Base-by-base conservation (phyloP, 2,888 invertebrate genomes). In the Polia nebulosa region DNA sequence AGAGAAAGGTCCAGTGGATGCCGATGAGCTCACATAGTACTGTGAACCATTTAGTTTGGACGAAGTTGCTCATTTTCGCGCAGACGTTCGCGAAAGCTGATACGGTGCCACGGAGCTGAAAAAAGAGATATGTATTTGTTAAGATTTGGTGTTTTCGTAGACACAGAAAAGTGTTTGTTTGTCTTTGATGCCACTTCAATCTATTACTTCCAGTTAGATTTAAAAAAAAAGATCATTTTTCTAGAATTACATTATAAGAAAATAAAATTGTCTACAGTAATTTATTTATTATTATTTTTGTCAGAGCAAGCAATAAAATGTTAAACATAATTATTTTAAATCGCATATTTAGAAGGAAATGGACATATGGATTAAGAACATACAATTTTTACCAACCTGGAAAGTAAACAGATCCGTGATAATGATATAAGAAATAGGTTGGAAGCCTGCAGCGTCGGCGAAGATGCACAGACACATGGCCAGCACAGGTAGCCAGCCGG, bases 11-110 rank as follows among this genome's bases (percentile, higher is more conserved):
- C 94, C 94, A 95, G 53, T 95, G 95, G 53, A 94, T 94, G 36
- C 95, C 95, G 60, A 95, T 88, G 2, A 91, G 72, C 0, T 92
- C 90, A 65, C 92, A 91, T 17, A 95, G 85, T 15, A 86, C 87
- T 0, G 92, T 91, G 89, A 95, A 95, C 94, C 94, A 95, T 77
- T 95, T 95, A 84, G 92, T 93, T 75, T 95, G 95, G 41, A 94
- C 71, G 81, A 95, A 95, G 85, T 95, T 95, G 87, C 94, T 94
- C 65, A 94, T 85, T 81, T 95, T 95, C 0, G 95, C 94, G 78
- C 92, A 91, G 22, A 94, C 90, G 89, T 95, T 95, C 9, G 95
- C 93, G 75, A 95, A 90, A 0, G 95, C 89, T 2, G 95, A 94
- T 4, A 95, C 95, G 32, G 93, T 94, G 36, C 95, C 94, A 0